A percentile compares a stretch with the other conserved stretches of the same genome.
These are phyloP conservation scores for Melinaea marsaeus DNA, from an alignment of 2,888 invertebrate genomes.

Conservation along the genomic window DNA sequence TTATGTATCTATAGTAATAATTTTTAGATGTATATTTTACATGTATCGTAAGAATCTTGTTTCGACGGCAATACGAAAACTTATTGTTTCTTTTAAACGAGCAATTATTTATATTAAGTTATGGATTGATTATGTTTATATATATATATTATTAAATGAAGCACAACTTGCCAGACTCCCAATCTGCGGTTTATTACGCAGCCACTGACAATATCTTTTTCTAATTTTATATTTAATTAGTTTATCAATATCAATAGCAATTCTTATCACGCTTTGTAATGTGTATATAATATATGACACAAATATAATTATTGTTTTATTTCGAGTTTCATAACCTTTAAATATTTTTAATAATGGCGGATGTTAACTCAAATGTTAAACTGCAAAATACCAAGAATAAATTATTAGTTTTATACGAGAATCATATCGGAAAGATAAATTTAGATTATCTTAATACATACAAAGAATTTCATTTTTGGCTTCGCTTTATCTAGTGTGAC, in stretches of 20 bases:
- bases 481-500: too few relatives aligned
- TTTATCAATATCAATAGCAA: slow-evolving; percentile 10
- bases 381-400: too few relatives aligned
- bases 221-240: slow-evolving; percentile 8
- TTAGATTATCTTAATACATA: too few relatives aligned
- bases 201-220: slow-evolving; percentile 5
- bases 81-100: not conserved
- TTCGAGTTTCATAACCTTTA: not conserved
- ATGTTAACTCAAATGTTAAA: not conserved
- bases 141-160: not conserved
- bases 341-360: not conserved
- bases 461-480: too few relatives aligned
- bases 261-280: slow-evolving; percentile 55
- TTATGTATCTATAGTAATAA: not conserved
- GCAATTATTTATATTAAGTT: too few relatives aligned
- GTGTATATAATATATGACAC: slow-evolving; percentile 47
- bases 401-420: too few relatives aligned
- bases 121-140: too few relatives aligned
- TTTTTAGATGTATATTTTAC: not conserved
- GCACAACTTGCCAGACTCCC: not conserved
- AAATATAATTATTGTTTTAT: slow-evolving; percentile 14
- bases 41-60: not conserved
- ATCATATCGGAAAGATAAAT: too few relatives aligned
- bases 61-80: not conserved
- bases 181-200: not conserved